phyloP scores from a whole-genome alignment of 1,140 invertebrate genomes.

The Musca domestica region DNA sequence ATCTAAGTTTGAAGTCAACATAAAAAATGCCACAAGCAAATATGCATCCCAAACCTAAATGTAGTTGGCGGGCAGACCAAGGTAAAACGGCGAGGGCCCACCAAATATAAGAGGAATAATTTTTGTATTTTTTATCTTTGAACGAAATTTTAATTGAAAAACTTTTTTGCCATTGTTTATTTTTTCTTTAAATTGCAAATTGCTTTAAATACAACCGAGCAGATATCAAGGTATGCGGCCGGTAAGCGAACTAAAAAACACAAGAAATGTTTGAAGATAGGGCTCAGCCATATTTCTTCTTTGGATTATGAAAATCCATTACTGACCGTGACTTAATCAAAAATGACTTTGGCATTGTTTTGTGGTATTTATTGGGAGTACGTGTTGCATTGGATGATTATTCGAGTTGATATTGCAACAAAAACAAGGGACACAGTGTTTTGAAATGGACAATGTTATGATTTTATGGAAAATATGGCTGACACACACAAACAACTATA shows the following conservation, averaged over 20 bases:
- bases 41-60: too few species aligned
- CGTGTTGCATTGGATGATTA: neutral
- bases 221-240: too few species aligned
- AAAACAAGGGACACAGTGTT: too few species aligned
- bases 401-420: neutral
- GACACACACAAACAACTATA: neutral
- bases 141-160: slow-evolving; percentile 16
- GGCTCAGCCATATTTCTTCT: neutral
- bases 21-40: too few species aligned
- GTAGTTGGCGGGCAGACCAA: too few species aligned
- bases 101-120: neutral
- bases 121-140: slow-evolving; percentile 9
- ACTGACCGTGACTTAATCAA: slow-evolving; percentile 17
- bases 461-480: neutral
- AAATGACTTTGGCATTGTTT: slow-evolving; percentile 16
- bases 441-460: too few species aligned
- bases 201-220: neutral
- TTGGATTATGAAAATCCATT: slow-evolving; percentile 7
- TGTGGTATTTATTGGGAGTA: neutral
- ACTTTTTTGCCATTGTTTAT: too few species aligned
- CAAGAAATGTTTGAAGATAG: neutral
- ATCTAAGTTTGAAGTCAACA: too few species aligned
- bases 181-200: slow-evolving; percentile 7
- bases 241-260: neutral
- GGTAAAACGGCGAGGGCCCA: too few species aligned